These are phyloP conservation scores for Steinernema scapterisci DNA, from an alignment of 2,888 invertebrate genomes.

Conservation along the genomic window DNA sequence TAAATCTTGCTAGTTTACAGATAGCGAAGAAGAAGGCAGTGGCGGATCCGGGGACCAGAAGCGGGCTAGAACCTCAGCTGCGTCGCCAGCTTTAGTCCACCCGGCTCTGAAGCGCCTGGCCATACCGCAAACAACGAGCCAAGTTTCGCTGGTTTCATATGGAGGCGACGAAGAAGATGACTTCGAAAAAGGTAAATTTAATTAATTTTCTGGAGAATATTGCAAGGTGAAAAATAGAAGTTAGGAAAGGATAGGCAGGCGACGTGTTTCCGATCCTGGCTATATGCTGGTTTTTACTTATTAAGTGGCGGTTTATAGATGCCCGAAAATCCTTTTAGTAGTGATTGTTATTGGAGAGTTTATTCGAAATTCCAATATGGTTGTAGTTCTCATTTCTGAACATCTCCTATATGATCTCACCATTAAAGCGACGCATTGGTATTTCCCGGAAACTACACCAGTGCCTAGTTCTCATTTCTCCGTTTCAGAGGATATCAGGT, in stretches of 20 bases:
- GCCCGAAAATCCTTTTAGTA: no score
- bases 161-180: conserved; percentile 25
- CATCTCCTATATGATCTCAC: no score
- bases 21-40: conserved; percentile 1
- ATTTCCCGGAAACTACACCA: no score
- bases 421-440: no score
- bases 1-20: not conserved
- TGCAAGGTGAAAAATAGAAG: no score
- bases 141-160: conserved; percentile 13
- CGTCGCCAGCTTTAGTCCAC: not conserved
- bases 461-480: no score
- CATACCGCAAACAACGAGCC: conserved; percentile 7
- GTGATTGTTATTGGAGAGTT: no score
- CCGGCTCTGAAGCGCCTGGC: not conserved
- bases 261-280: no score
- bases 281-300: not conserved
- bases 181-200: conserved; percentile 8
- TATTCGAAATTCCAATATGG: no score
- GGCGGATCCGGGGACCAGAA: not conserved
- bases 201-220: not conserved
- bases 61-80: not conserved
- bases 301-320: no score
- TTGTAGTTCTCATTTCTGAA: no score
- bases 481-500: conserved; percentile 23
- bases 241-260: no score